Conservation (phyloP, 2,888 invertebrate genomes). For the Lomographa bimaculata region DNA sequence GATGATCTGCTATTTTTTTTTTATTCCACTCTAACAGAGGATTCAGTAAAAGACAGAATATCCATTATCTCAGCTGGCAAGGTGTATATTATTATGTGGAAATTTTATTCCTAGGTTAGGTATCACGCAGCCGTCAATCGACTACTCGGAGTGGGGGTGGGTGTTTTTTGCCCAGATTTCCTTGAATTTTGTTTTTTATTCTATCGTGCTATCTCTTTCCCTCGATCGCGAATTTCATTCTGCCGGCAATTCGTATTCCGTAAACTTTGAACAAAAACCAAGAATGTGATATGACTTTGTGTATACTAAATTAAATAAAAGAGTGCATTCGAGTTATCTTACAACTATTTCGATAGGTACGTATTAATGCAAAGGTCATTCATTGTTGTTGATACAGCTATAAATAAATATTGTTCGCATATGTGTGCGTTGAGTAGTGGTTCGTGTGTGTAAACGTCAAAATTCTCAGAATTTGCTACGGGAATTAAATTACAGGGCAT, state of each 20-base stretch:
- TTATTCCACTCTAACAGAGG: too few species aligned
- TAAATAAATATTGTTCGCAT: conserved; percentile 57
- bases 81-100: not conserved
- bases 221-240: conserved; percentile 23
- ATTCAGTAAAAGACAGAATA: too few species aligned
- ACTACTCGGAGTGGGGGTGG: conserved; percentile 23
- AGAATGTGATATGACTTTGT: too few species aligned
- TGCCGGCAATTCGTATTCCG: conserved; percentile 23
- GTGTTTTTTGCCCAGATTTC: conserved; percentile 48
- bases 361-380: conserved; percentile 39
- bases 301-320: too few species aligned
- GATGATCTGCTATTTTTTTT: too few species aligned
- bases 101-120: conserved; percentile 14
- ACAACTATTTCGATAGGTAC: conserved; percentile 5
- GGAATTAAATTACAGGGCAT: conserved; percentile 30
- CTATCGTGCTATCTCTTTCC: conserved; percentile 34
- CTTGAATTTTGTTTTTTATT: conserved; percentile 43
- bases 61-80: too few species aligned
- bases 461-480: conserved; percentile 68
- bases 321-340: too few species aligned
- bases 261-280: too few species aligned
- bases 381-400: conserved; percentile 63
- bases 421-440: conserved; percentile 45
- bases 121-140: conserved; percentile 40
- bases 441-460: conserved; percentile 64